Conservation (phyloP, 2,113 vertebrate species). For the Nothobranchius furzeri region DNA sequence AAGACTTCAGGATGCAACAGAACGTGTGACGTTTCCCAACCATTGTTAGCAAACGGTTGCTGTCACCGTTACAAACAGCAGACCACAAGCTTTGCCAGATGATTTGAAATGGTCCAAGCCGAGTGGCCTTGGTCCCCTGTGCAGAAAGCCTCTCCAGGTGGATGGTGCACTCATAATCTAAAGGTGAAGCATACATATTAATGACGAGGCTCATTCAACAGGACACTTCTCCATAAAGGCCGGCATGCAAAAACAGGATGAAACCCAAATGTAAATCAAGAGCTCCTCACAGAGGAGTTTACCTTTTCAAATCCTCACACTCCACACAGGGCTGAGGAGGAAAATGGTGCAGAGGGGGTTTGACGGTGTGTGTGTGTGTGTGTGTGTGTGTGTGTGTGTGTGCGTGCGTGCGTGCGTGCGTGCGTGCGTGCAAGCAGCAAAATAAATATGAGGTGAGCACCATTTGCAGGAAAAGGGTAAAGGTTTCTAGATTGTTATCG, state of each 20-base stretch:
- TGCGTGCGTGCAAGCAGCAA: slow-evolving; percentile 46
- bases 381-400: slow-evolving; percentile 19
- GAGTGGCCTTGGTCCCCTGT: slow-evolving; percentile 35
- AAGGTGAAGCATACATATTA: slow-evolving; percentile 70
- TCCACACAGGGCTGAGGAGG: background rate
- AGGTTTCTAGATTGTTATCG: no score
- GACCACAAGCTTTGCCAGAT: slow-evolving; percentile 28
- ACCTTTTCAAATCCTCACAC: slow-evolving; percentile 13
- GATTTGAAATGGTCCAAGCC: slow-evolving; percentile 18
- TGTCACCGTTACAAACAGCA: slow-evolving; percentile 55
- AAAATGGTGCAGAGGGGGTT: slow-evolving; percentile 26
- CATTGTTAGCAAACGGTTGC: slow-evolving; percentile 33
- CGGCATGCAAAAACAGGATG: background rate
- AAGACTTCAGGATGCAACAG: slow-evolving; percentile 28
- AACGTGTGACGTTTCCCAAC: slow-evolving; percentile 46
- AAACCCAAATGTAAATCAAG: slow-evolving; percentile 28
- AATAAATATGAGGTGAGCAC: background rate
- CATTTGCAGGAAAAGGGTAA: no score
- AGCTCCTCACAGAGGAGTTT: slow-evolving; percentile 36
- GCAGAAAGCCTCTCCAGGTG: slow-evolving; percentile 47
- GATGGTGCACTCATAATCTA: slow-evolving; percentile 56
- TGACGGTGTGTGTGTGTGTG: slow-evolving; percentile 9
- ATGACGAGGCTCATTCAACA: slow-evolving; percentile 51
- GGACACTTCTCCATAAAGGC: slow-evolving; percentile 29
- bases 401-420: slow-evolving; percentile 2